Conservation (phyloP, 2,113 vertebrate genomes). For the Labeo rohita region DNA sequence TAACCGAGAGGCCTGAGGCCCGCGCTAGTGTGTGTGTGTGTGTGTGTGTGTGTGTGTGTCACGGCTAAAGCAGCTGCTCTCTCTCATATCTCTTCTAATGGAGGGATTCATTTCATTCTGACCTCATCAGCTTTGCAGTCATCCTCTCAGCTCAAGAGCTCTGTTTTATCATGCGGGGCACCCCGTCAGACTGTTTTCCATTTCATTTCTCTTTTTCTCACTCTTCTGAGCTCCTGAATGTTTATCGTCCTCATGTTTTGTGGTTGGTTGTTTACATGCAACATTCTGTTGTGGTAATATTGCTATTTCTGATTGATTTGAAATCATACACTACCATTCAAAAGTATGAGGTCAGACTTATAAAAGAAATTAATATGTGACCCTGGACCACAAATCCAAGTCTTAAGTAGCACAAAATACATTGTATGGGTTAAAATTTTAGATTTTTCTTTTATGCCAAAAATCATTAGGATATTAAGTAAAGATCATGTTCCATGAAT, state of each 20-base stretch:
- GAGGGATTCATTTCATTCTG: constrained; percentile 75
- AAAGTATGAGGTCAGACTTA: background rate
- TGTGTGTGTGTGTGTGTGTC: constrained; percentile 61
- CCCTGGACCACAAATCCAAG: too few species aligned
- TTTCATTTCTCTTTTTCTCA: constrained; percentile 3
- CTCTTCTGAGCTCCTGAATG: background rate
- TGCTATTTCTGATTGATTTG: background rate
- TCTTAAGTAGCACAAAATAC: too few species aligned
- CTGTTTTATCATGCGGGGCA: background rate
- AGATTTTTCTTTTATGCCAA: too few species aligned
- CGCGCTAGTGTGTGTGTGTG: constrained; percentile 47
- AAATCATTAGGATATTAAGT: too few species aligned
- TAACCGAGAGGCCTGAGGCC: constrained; percentile 29
- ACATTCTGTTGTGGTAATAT: background rate
- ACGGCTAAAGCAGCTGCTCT: constrained; percentile 73
- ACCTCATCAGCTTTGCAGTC: constrained; percentile 67
- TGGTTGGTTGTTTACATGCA: background rate
- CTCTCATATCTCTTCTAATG: constrained; percentile 74
- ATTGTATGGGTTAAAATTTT: too few species aligned
- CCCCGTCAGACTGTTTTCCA: background rate
- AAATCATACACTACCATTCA: background rate
- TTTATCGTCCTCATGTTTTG: background rate
- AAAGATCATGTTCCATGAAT: too few species aligned
- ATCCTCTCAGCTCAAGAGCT: constrained; percentile 41
- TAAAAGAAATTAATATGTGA: background rate